Percentiles rank a stretch among this genome's conserved stretches.
These are phyloP conservation scores for Aptenodytes forsteri DNA, from an alignment of 2,113 vertebrate species.

Conservation along the genomic window DNA sequence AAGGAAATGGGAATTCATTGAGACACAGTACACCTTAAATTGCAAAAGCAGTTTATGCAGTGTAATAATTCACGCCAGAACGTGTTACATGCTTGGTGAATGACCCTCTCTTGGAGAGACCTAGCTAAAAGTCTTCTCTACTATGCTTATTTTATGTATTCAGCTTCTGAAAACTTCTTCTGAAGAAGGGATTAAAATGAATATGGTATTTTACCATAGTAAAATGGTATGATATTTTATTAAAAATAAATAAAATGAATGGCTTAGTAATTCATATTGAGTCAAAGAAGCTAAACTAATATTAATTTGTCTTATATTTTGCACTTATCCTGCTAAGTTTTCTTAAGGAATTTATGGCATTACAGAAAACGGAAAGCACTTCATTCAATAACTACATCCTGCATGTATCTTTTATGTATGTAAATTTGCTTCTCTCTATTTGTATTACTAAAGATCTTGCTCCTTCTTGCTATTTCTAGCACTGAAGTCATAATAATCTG, in stretches of 20 bases:
- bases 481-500: conserved; percentile 24
- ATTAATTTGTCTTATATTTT: neutral
- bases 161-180: neutral
- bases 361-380: neutral
- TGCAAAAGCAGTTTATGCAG: neutral
- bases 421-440: neutral
- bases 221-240: neutral
- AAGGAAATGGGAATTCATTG: neutral
- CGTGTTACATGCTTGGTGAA: neutral
- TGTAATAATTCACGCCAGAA: neutral
- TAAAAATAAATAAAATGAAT: neutral
- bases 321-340: neutral
- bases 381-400: neutral
- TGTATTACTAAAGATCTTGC: conserved; percentile 29
- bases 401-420: neutral
- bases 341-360: neutral
- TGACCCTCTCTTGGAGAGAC: neutral
- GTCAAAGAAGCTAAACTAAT: neutral
- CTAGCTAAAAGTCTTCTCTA: neutral
- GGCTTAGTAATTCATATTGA: neutral
- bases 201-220: neutral
- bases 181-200: neutral
- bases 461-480: conserved; percentile 43
- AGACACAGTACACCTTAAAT: neutral
- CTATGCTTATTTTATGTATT: neutral